These are phyloP conservation scores for Goniozus legneri DNA, from an alignment of 1,140 invertebrate genomes.

Conservation along the genomic window DNA sequence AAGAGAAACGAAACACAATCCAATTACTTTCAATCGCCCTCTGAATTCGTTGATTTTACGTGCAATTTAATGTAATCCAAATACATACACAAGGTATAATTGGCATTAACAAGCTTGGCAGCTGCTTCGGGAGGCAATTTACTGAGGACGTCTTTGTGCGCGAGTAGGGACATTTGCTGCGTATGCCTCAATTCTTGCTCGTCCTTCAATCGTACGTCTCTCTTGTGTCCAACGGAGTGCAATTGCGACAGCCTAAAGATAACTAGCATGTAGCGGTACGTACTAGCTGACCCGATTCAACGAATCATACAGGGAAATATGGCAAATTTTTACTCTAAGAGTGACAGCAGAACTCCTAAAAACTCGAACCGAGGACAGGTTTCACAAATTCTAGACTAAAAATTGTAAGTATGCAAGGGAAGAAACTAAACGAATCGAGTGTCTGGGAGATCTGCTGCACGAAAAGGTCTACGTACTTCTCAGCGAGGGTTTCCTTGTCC, in stretches of 20 bases:
- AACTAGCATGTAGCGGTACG: constrained; percentile 51
- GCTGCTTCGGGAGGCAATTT: constrained; percentile 65
- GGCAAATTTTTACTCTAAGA: too few species aligned
- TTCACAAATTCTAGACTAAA: too few species aligned
- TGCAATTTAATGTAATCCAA: neutral
- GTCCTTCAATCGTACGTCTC: constrained; percentile 69
- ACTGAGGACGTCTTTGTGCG: constrained; percentile 63
- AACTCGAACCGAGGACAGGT: too few species aligned
- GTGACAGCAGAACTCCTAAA: too few species aligned
- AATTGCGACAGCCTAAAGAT: constrained; percentile 66
- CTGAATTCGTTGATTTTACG: too few species aligned
- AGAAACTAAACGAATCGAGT: too few species aligned
- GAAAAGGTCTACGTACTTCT: constrained; percentile 50
- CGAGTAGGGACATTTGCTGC: constrained; percentile 69
- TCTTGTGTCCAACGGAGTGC: constrained; percentile 67
- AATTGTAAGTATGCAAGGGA: too few species aligned
- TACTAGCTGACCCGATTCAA: too few species aligned
- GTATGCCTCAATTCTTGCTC: constrained; percentile 70
- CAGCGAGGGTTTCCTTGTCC: constrained; percentile 41
- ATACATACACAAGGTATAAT: constrained; percentile 69
- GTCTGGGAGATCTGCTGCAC: too few species aligned
- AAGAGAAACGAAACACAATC: neutral
- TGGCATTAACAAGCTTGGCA: constrained; percentile 65
- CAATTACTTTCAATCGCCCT: neutral
- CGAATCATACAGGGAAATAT: too few species aligned